Conservation (phyloP, 2,888 invertebrate species). For the Ormyrus rosae region DNA sequence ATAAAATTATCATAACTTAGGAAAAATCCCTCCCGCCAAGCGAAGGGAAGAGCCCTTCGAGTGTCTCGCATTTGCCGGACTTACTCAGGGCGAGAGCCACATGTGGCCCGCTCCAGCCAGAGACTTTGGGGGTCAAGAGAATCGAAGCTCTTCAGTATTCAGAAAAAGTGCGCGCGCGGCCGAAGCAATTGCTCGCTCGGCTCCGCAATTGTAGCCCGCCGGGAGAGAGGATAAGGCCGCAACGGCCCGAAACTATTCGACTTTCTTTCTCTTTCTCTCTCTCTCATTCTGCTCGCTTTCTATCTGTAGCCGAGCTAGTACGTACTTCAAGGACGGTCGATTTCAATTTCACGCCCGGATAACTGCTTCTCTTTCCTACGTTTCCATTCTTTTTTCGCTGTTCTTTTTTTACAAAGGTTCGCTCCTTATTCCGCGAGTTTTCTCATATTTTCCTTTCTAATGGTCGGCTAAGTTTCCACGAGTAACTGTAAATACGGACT, state of each 20-base stretch:
- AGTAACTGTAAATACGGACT: slow-evolving; percentile 32
- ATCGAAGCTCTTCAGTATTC: slow-evolving; percentile 39
- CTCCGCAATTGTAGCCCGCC: slow-evolving; percentile 35
- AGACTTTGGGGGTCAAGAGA: slow-evolving; percentile 2
- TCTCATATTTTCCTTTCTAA: slow-evolving; percentile 48
- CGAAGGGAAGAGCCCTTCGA: neutral
- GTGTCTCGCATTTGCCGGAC: neutral
- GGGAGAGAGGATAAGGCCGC: slow-evolving; percentile 46
- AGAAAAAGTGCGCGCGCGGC: slow-evolving; percentile 20
- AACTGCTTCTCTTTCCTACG: slow-evolving; percentile 39
- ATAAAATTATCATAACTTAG: neutral
- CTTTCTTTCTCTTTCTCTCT: slow-evolving; percentile 8
- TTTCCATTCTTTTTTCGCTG: slow-evolving; percentile 17
- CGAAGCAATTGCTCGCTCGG: slow-evolving; percentile 39
- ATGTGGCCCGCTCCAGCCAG: neutral
- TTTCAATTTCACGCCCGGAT: slow-evolving; percentile 57
- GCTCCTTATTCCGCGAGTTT: slow-evolving; percentile 28
- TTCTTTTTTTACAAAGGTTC: slow-evolving; percentile 14
- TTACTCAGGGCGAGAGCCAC: neutral
- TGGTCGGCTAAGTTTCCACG: slow-evolving; percentile 21
- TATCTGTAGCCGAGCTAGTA: slow-evolving; percentile 36
- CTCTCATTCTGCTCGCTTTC: slow-evolving; percentile 19
- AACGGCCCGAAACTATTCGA: slow-evolving; percentile 47
- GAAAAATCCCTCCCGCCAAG: neutral
- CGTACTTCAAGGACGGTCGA: slow-evolving; percentile 52